Percentiles rank a stretch among this genome's conserved stretches.
phyloP scores from a whole-genome alignment of 92 coral and sea anemone species.

The Porites cylindrica region DNA sequence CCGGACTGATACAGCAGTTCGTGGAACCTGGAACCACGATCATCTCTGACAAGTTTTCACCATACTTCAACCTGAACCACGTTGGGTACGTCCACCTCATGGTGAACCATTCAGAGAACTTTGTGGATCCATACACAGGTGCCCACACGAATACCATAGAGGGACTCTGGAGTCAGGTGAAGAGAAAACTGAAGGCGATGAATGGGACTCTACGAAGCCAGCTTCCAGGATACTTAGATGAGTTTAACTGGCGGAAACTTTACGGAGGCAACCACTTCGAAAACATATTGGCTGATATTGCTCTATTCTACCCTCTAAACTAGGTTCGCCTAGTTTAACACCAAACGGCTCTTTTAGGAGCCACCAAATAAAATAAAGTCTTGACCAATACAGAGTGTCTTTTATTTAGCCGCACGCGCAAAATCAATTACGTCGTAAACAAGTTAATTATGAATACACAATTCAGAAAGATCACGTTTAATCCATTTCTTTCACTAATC shows the following conservation, averaged over 20 bases:
- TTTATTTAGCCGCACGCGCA: too few species aligned
- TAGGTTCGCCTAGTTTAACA: neutral
- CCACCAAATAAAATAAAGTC: neutral
- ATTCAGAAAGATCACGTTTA: too few species aligned
- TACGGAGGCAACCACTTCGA: neutral
- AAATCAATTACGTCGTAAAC: too few species aligned
- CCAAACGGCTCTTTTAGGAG: neutral
- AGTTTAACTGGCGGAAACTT: neutral
- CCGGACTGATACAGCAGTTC: too few species aligned
- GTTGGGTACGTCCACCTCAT: constrained; percentile 15
- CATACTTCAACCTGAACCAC: too few species aligned
- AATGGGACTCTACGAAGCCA: neutral
- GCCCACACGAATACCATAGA: constrained; percentile 10
- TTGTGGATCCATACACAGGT: constrained; percentile 27
- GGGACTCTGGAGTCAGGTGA: constrained; percentile 12
- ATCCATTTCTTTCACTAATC: too few species aligned
- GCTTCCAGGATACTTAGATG: neutral
- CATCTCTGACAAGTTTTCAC: too few species aligned
- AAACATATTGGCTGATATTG: neutral
- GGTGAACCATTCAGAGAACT: constrained; percentile 40
- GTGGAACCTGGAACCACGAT: too few species aligned
- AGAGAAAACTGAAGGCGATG: constrained; percentile 1
- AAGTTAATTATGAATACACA: too few species aligned
- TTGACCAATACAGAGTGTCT: too few species aligned
- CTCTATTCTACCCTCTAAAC: neutral